phyloP scores from a whole-genome alignment of 2,888 invertebrate species.

The Drosophila paranaensis region DNA sequence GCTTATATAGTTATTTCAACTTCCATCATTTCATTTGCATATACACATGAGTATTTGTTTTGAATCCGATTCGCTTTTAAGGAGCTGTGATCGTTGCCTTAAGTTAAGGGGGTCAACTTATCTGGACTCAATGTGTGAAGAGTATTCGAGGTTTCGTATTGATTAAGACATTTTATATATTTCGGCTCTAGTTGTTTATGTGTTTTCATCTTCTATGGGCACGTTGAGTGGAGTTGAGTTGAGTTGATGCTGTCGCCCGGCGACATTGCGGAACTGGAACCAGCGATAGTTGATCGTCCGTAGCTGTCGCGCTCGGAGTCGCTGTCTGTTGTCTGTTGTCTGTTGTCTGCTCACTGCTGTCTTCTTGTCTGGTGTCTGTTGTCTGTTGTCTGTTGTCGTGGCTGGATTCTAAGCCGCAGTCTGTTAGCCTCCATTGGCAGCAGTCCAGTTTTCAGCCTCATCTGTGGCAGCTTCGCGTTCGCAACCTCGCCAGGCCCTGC shows the following conservation, averaged over 20 bases:
- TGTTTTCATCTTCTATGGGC: conserved; percentile 43
- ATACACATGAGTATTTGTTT: too few species aligned
- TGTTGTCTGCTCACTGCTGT: neutral
- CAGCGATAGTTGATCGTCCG: conserved; percentile 65
- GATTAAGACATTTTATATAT: neutral
- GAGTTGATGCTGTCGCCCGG: conserved; percentile 74
- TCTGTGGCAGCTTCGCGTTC: conserved; percentile 45
- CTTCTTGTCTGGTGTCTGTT: conserved; percentile 9
- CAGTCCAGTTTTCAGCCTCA: conserved; percentile 59
- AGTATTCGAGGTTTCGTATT: conserved; percentile 17
- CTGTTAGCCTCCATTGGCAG: conserved; percentile 44
- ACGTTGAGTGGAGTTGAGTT: conserved; percentile 60
- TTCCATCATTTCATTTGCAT: too few species aligned
- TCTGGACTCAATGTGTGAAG: neutral
- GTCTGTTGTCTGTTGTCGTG: conserved; percentile 27
- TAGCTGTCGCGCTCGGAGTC: conserved; percentile 35
- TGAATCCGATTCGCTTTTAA: neutral
- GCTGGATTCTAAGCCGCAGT: conserved; percentile 49
- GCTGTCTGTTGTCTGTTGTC: conserved; percentile 20
- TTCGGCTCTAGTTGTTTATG: conserved; percentile 10
- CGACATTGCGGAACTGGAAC: conserved; percentile 78
- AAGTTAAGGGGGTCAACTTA: too few species aligned
- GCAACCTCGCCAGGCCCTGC: conserved; percentile 51
- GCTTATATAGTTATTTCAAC: too few species aligned
- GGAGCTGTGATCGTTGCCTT: neutral